These are phyloP conservation scores for Onychostoma macrolepis DNA, from an alignment of 2,113 vertebrate species.

Conservation along the genomic window DNA sequence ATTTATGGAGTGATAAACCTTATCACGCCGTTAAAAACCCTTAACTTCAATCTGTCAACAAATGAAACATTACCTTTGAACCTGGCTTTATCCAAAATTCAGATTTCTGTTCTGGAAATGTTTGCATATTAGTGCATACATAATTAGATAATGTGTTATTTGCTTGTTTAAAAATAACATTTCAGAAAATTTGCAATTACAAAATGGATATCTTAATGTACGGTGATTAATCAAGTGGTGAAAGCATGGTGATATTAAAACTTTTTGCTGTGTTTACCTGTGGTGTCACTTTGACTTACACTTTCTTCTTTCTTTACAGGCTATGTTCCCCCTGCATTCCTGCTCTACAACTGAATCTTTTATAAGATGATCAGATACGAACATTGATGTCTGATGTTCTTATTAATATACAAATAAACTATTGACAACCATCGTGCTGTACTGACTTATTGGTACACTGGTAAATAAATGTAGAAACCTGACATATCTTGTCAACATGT, in stretches of 20 bases:
- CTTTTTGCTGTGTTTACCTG: not conserved
- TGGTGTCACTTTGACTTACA: not conserved
- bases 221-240: not conserved
- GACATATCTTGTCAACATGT: not conserved
- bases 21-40: not conserved
- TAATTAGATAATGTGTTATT: not conserved
- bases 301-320: slow-evolving; percentile 33
- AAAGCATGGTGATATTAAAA: too few species aligned
- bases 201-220: not conserved
- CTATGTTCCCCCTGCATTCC: slow-evolving; percentile 42
- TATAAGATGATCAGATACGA: slow-evolving; percentile 62
- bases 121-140: not conserved
- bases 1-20: not conserved
- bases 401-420: slow-evolving; percentile 68
- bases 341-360: slow-evolving; percentile 38
- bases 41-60: not conserved
- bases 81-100: not conserved
- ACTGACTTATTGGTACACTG: not conserved
- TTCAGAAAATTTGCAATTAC: not conserved
- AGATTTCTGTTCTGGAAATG: not conserved
- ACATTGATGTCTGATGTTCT: slow-evolving; percentile 66
- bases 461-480: not conserved
- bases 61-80: not conserved
- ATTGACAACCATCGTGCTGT: slow-evolving; percentile 58
- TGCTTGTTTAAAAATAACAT: not conserved